Percentiles rank a stretch among this genome's conserved stretches.
phyloP scores from a whole-genome alignment of 2,113 vertebrate species.

The Heliornis fulica region DNA sequence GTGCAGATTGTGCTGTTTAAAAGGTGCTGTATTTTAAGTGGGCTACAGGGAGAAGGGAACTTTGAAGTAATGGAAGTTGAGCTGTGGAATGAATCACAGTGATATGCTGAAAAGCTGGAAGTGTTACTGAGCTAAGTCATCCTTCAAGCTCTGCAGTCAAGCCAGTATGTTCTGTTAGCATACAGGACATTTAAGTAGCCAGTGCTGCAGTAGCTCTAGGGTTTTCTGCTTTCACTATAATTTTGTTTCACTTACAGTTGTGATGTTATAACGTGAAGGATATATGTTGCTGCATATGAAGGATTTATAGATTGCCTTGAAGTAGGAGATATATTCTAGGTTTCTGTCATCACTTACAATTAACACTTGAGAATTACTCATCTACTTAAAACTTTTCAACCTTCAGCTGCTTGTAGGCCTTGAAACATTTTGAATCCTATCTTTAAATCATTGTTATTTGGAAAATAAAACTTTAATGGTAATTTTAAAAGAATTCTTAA shows the following conservation, averaged over 20 bases:
- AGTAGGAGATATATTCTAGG: neutral
- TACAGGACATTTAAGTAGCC: neutral
- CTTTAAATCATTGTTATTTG: neutral
- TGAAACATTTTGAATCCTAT: neutral
- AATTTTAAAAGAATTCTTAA: neutral
- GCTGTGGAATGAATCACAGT: neutral
- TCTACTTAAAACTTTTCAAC: neutral
- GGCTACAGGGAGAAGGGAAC: neutral
- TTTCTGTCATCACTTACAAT: neutral
- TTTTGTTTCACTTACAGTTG: neutral
- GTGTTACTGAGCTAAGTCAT: neutral
- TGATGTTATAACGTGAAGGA: neutral
- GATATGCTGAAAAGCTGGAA: neutral
- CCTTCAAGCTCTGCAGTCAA: neutral
- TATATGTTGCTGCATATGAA: neutral
- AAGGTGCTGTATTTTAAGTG: neutral
- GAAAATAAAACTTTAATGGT: neutral
- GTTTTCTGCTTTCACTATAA: neutral
- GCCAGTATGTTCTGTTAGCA: neutral
- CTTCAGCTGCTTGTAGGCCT: neutral
- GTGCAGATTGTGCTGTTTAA: neutral
- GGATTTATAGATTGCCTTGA: neutral
- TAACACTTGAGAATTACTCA: neutral
- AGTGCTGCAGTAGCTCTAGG: neutral
- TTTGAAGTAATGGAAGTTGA: neutral